Percentiles rank a stretch among this genome's conserved stretches.
phyloP scores from a whole-genome alignment of 1,140 invertebrate species.

The Oreohelix idahoensis region DNA sequence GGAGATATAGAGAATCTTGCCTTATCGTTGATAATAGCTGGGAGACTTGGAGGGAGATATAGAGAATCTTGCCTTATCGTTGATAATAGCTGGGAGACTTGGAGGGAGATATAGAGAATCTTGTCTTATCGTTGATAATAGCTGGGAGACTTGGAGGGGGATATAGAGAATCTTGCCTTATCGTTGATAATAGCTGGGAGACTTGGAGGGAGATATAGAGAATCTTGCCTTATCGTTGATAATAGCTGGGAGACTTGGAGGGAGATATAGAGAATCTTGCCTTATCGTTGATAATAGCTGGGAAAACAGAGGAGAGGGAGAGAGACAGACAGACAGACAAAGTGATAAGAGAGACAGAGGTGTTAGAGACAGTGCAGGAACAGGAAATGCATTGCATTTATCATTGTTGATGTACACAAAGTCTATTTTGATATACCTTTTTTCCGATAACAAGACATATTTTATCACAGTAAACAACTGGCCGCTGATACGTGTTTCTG shows the following conservation, averaged over 20 bases:
- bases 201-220: slow-evolving; percentile 19
- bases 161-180: no score
- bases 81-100: not conserved
- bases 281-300: not conserved
- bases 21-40: not conserved
- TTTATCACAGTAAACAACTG: no score
- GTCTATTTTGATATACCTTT: no score
- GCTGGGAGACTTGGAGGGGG: not conserved
- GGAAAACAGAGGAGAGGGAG: slow-evolving; percentile 15
- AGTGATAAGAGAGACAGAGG: not conserved
- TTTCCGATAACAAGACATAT: no score
- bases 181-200: not conserved
- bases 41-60: slow-evolving; percentile 14
- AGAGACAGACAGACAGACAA: slow-evolving; percentile 29
- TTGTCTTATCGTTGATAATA: no score
- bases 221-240: no score
- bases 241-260: not conserved
- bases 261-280: no score
- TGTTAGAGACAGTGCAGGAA: no score
- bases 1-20: slow-evolving; percentile 31
- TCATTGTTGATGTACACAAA: no score
- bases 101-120: slow-evolving; percentile 27
- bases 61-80: no score
- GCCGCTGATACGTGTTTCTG: no score
- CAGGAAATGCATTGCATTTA: no score